Evolutionary conservation across 2,113 vertebrate species (phyloP).

Genomic region (Gopherus flavomarginatus): DNA sequence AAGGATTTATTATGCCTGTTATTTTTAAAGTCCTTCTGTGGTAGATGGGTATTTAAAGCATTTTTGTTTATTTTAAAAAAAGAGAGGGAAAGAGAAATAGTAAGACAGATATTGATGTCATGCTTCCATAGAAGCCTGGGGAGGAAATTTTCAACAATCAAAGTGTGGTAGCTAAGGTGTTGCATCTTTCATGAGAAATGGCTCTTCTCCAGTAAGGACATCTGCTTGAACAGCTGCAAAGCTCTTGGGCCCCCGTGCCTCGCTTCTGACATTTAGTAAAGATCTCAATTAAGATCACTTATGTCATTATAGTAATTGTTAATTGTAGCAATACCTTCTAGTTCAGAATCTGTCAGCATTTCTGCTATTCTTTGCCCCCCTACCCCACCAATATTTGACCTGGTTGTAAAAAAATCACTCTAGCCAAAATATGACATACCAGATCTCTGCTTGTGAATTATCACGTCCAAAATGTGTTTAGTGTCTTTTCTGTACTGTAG

Average conservation of each 20-base stretch:
- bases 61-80: not conserved
- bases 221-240: constrained; percentile 45
- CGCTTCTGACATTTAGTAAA: constrained; percentile 30
- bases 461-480: not conserved
- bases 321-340: constrained; percentile 30
- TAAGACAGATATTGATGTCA: not conserved
- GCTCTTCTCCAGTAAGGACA: constrained; percentile 26
- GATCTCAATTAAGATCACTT: constrained; percentile 20
- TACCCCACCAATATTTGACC: not conserved
- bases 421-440: not conserved
- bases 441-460: not conserved
- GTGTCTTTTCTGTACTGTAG: not conserved
- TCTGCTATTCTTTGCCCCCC: fast-evolving
- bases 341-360: constrained; percentile 10
- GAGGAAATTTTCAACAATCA: not conserved
- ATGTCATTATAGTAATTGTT: constrained; percentile 21
- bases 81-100: not conserved
- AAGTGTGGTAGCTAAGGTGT: constrained; percentile 25
- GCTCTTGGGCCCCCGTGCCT: constrained; percentile 17
- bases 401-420: constrained; percentile 9
- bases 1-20: not conserved
- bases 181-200: constrained; percentile 11
- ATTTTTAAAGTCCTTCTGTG: not conserved
- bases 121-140: not conserved
- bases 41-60: not conserved